These are phyloP conservation scores for Betta splendens DNA, from an alignment of 2,797 vertebrate genomes.

Conservation along the genomic window DNA sequence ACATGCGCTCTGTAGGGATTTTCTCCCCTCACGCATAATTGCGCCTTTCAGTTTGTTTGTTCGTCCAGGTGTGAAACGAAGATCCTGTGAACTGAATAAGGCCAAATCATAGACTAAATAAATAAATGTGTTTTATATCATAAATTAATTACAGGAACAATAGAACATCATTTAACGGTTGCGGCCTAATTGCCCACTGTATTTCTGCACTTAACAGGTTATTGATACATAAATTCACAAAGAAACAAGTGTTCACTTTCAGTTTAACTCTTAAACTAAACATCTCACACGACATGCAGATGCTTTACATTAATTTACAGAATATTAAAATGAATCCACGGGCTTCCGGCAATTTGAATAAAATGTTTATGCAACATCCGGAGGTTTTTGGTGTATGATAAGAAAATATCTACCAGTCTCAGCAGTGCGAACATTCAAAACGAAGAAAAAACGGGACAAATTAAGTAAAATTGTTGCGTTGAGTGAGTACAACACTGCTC, in stretches of 20 bases:
- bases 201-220: no score
- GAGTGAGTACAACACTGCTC: no score
- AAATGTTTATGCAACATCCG: no score
- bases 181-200: no score
- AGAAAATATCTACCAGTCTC: no score
- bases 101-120: conserved; percentile 5
- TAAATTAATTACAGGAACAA: neutral
- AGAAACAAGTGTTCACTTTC: neutral
- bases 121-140: neutral
- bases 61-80: neutral
- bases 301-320: neutral
- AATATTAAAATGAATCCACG: neutral
- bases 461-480: no score
- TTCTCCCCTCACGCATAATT: conserved; percentile 65
- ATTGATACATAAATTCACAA: no score
- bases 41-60: conserved; percentile 23
- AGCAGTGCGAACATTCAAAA: no score
- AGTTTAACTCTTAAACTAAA: neutral
- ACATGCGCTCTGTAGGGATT: conserved; percentile 33
- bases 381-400: no score
- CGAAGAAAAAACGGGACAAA: no score
- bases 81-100: neutral
- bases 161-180: no score
- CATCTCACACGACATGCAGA: neutral
- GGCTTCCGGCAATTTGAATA: neutral